Conservation (phyloP, 2,113 vertebrate genomes). For the Illadopsis cleaveri region DNA sequence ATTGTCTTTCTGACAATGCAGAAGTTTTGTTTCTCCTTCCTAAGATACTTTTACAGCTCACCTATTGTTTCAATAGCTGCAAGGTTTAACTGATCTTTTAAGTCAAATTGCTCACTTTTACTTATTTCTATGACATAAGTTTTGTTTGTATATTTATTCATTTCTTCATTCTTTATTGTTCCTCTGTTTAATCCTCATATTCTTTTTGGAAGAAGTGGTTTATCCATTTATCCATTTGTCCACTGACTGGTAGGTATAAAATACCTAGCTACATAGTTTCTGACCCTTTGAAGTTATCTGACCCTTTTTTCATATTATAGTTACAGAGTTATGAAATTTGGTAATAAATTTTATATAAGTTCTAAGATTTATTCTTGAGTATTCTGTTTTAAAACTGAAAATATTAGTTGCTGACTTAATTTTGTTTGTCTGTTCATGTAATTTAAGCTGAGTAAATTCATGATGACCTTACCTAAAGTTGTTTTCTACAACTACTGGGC, state of each 20-base stretch:
- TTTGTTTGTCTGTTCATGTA: background rate
- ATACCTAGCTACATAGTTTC: background rate
- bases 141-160: background rate
- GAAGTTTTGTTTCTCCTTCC: background rate
- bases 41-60: background rate
- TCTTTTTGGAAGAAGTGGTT: background rate
- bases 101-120: background rate
- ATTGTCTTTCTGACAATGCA: background rate
- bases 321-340: background rate
- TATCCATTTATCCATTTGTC: background rate
- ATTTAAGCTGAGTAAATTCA: background rate
- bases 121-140: background rate
- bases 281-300: background rate
- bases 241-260: background rate
- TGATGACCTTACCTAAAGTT: background rate
- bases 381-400: background rate
- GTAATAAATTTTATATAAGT: background rate
- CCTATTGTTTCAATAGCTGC: background rate
- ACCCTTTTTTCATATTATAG: background rate
- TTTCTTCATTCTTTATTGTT: background rate
- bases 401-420: background rate
- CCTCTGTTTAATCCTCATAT: background rate
- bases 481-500: background rate
- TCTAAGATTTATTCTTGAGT: background rate
- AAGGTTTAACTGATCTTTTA: background rate